Base-by-base conservation (phyloP, 2,113 vertebrate genomes). In the Thalassarche chlororhynchos region DNA sequence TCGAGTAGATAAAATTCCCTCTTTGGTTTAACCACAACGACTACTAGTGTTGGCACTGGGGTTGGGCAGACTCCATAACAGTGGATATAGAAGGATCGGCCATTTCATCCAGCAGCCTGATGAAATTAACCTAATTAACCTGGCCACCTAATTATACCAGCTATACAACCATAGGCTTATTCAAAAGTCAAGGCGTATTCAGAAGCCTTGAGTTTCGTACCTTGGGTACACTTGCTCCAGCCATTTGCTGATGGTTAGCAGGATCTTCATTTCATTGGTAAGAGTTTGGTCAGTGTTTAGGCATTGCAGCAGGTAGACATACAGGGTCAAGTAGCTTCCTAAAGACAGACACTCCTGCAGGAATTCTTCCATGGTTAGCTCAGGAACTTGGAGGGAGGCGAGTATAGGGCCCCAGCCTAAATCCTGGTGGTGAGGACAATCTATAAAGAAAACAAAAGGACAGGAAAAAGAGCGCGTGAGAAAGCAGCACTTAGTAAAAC, bases 311-410 rank as follows among this genome's bases (percentile, higher is more conserved):
- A 99, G 97, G 95, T 99, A 99, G 84, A 99, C 99, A 7, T 99
- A 99, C 0, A 99, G 99, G 3, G 99, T 99, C 87, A 99, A 95
- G 97, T 99, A 99, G 97, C 99, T 99, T 85, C 99, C 99, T 32
- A 99, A 98, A 34, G 98, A 98, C 65, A 99, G 98, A 96, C 99
- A 99, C 94, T 99, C 99, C 80, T 99, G 99, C 46, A 99, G 98
- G 93, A 99, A 99, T 92, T 99, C 99, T 72, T 99, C 99, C 68
- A 98, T 98, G 31, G 99, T 99, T 86, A 99, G 98, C 96, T 99
- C 99, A 14, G 99, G 99, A 96, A 99, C 99, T 96, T 99, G 99
- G 68, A 99, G 98, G 4, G 99, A 99, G 17, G 98, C 99, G 32
- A 99, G 98, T 65, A 99, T 98, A 61, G 99, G 99, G 36, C 99